Percentiles rank a stretch among this genome's conserved stretches.
Evolutionary conservation across 2,113 vertebrate species (phyloP).

Genomic region (Brevimyrus niger): DNA sequence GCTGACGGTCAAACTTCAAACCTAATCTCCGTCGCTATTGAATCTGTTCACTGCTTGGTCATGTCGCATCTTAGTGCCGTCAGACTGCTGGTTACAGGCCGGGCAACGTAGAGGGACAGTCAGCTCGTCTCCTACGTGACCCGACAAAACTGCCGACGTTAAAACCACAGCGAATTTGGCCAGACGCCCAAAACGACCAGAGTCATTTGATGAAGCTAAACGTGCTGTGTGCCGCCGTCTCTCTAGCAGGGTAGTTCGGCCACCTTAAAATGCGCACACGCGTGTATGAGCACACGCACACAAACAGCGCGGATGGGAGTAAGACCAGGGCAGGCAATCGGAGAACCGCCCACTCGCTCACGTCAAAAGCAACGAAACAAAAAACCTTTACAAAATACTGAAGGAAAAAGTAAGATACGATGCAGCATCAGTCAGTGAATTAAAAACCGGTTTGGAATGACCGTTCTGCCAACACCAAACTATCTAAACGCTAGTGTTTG

Average conservation of each 20-base stretch:
- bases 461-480: constrained; percentile 39
- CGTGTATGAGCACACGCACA: constrained; percentile 21
- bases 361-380: constrained; percentile 37
- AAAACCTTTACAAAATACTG: constrained; percentile 33
- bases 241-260: not conserved
- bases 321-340: constrained; percentile 29
- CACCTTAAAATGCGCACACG: not conserved
- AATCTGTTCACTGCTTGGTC: not conserved
- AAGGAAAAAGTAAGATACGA: constrained; percentile 36
- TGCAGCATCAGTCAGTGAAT: constrained; percentile 43
- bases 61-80: not conserved
- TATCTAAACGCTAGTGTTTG: constrained; percentile 21
- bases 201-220: not conserved
- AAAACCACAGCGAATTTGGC: not conserved
- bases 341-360: constrained; percentile 35
- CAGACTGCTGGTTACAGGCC: not conserved
- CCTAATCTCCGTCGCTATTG: not conserved
- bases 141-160: not conserved
- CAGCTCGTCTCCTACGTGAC: not conserved
- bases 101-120: not conserved
- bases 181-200: not conserved
- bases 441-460: constrained; percentile 22
- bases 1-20: not conserved
- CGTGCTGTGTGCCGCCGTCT: not conserved
- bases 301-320: constrained; percentile 12